These are phyloP conservation scores for Drosophila pegasa DNA, from an alignment of 2,888 invertebrate species.

Conservation along the genomic window DNA sequence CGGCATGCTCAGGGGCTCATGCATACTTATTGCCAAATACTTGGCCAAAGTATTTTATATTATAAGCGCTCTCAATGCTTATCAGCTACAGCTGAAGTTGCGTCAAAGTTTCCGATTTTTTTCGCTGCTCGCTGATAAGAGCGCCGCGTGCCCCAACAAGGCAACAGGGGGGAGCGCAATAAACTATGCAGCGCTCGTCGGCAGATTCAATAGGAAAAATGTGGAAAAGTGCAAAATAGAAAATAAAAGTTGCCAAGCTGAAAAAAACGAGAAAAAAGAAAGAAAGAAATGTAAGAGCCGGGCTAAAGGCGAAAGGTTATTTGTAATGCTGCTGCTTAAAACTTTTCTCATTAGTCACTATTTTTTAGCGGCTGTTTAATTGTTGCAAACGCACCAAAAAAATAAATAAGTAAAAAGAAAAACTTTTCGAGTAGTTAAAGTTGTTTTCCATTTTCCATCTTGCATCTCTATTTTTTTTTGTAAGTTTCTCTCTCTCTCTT, in stretches of 20 bases:
- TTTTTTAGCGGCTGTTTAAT: slow-evolving; percentile 76
- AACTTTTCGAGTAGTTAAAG: slow-evolving; percentile 56
- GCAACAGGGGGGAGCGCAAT: slow-evolving; percentile 8
- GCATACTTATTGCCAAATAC: slow-evolving; percentile 47
- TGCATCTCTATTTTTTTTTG: slow-evolving; percentile 30
- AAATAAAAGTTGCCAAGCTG: slow-evolving; percentile 31
- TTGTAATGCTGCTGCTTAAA: slow-evolving; percentile 57
- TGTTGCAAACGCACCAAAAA: slow-evolving; percentile 61
- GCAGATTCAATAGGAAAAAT: slow-evolving; percentile 45
- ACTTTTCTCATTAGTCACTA: slow-evolving; percentile 79
- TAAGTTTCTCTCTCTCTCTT: slow-evolving; percentile 2
- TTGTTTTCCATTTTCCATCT: slow-evolving; percentile 53
- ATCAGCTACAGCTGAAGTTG: slow-evolving; percentile 60
- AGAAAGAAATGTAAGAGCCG: background rate
- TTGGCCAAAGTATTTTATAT: slow-evolving; percentile 61
- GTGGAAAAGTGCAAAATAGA: slow-evolving; percentile 18
- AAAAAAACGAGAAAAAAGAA: background rate
- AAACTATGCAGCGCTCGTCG: slow-evolving; percentile 43
- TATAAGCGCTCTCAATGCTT: slow-evolving; percentile 52
- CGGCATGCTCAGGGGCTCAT: slow-evolving; percentile 23
- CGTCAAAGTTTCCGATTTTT: slow-evolving; percentile 52
- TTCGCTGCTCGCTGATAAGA: slow-evolving; percentile 37
- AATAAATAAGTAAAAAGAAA: slow-evolving; percentile 16
- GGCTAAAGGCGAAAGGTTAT: slow-evolving; percentile 44
- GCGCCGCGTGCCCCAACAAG: background rate